Evolutionary conservation across 2,888 invertebrate genomes (phyloP).

Genomic region (Lordiphosa fenestrarum): DNA sequence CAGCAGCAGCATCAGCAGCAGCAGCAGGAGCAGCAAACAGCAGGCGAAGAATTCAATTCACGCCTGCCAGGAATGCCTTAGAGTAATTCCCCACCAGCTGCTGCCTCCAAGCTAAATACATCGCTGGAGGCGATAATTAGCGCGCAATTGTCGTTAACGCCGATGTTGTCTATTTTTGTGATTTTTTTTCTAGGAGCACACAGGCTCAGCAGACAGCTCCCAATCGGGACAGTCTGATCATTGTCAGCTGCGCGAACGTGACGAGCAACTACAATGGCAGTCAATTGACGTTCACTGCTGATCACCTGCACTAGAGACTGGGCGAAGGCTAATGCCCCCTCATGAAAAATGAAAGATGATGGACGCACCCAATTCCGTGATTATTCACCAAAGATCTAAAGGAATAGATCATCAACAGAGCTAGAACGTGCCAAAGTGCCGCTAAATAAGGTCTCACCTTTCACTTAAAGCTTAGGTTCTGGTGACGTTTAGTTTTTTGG

Average conservation of each 20-base stretch:
- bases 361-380: no score
- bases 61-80: slow-evolving; percentile 62
- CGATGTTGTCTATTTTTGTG: slow-evolving; percentile 27
- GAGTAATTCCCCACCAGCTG: slow-evolving; percentile 8
- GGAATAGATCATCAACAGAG: no score
- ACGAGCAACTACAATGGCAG: slow-evolving; percentile 61
- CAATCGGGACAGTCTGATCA: slow-evolving; percentile 10
- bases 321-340: neutral
- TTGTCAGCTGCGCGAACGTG: slow-evolving; percentile 42
- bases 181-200: neutral
- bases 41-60: slow-evolving; percentile 64
- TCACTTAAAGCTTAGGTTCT: no score
- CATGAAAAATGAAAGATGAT: no score
- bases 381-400: no score
- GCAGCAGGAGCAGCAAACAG: slow-evolving; percentile 4
- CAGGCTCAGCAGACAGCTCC: slow-evolving; percentile 14
- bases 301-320: no score
- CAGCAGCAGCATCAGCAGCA: slow-evolving; percentile 1
- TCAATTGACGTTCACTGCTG: slow-evolving; percentile 30
- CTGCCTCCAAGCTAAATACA: slow-evolving; percentile 16
- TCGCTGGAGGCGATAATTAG: slow-evolving; percentile 64
- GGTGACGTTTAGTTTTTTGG: no score
- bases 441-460: no score
- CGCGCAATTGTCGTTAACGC: slow-evolving; percentile 67
- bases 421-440: no score